phyloP scores from a whole-genome alignment of 2,797 vertebrate genomes.

The Florisuga fusca region DNA sequence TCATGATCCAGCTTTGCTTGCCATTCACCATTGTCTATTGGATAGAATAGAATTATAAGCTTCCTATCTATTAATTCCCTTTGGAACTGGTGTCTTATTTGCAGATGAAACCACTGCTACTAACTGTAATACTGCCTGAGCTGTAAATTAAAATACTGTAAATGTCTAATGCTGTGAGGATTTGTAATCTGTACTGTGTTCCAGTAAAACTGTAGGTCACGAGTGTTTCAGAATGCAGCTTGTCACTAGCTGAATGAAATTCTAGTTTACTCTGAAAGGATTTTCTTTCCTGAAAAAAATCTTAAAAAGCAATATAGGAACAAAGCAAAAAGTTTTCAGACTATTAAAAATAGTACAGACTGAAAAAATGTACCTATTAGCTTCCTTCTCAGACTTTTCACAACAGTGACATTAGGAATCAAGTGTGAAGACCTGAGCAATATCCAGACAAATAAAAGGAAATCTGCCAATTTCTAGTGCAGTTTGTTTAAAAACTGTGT shows the following conservation, averaged over 20 bases:
- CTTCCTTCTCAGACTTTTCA: background rate
- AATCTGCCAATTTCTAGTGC: background rate
- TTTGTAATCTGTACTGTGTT: background rate
- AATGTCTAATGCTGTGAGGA: background rate
- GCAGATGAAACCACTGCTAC: background rate
- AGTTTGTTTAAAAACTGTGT: background rate
- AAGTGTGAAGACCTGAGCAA: background rate
- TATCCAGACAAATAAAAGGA: background rate
- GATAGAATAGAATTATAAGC: background rate
- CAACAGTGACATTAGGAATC: background rate
- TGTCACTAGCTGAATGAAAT: background rate
- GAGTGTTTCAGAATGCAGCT: background rate
- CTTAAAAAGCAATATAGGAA: background rate
- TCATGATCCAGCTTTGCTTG: background rate
- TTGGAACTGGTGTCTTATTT: background rate
- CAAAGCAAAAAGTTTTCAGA: background rate
- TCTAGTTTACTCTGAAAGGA: background rate
- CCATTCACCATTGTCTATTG: background rate
- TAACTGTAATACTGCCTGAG: background rate
- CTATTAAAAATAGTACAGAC: background rate
- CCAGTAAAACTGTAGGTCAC: background rate
- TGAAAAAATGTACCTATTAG: background rate
- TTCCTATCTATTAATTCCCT: background rate
- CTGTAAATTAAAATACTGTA: background rate
- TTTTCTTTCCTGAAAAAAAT: background rate